Conservation (phyloP, 2,888 invertebrate species). For the Cerastoderma edule region DNA sequence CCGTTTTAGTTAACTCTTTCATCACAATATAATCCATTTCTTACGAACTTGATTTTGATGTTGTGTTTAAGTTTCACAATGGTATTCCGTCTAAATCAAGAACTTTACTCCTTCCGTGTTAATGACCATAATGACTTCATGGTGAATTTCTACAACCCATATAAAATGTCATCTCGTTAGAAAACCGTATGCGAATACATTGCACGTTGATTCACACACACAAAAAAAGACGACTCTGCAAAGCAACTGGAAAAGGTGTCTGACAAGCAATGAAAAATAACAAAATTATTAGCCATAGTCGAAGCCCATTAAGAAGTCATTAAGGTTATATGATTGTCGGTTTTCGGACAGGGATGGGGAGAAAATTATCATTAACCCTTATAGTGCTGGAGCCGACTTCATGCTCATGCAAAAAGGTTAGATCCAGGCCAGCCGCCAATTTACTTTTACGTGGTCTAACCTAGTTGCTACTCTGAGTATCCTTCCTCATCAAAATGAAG, state of each 20-base stretch:
- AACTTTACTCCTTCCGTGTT: not conserved
- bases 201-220: too few species aligned
- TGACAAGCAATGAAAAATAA: slow-evolving; percentile 74
- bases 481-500: too few species aligned
- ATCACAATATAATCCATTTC: too few species aligned
- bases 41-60: too few species aligned
- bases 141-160: slow-evolving; percentile 3
- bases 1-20: too few species aligned
- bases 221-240: slow-evolving; percentile 13
- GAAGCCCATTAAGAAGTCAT: slow-evolving; percentile 55
- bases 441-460: too few species aligned
- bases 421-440: too few species aligned
- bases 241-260: slow-evolving; percentile 24
- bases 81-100: too few species aligned
- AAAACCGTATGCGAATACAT: slow-evolving; percentile 1
- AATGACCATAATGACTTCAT: not conserved
- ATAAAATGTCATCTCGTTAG: not conserved
- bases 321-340: slow-evolving; percentile 31
- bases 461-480: too few species aligned
- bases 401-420: too few species aligned
- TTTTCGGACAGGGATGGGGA: slow-evolving; percentile 24
- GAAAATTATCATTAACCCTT: slow-evolving; percentile 28
- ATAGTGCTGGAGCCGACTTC: too few species aligned
- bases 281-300: slow-evolving; percentile 68
- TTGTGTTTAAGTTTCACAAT: too few species aligned